Evolutionary conservation across 1,140 invertebrate genomes (phyloP).

Genomic region (Parasteatoda tepidariorum): DNA sequence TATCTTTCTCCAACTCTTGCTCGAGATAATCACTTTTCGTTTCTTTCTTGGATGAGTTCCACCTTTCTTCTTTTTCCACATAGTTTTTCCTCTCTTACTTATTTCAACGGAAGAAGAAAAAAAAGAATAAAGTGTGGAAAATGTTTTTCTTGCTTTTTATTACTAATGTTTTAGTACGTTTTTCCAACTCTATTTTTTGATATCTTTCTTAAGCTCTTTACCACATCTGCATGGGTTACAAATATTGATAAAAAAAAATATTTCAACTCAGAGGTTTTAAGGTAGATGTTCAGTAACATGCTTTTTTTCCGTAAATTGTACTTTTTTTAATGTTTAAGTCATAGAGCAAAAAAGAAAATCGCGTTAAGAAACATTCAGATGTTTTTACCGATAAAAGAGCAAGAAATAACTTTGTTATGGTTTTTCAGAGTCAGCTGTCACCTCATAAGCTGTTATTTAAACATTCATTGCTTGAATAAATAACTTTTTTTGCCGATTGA

Average conservation of each 20-base stretch:
- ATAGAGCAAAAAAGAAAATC: too few relatives aligned
- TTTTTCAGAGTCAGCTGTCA: too few relatives aligned
- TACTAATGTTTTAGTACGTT: background rate
- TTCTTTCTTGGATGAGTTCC: background rate
- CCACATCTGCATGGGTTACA: slow-evolving; percentile 20
- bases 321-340: too few relatives aligned
- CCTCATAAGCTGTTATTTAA: too few relatives aligned
- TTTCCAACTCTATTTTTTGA: background rate
- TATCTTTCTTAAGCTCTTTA: slow-evolving; percentile 9
- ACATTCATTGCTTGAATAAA: too few relatives aligned
- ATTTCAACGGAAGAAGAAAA: background rate
- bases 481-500: too few relatives aligned
- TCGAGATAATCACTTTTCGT: slow-evolving; percentile 47
- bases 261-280: too few relatives aligned
- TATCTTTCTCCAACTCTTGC: slow-evolving; percentile 30
- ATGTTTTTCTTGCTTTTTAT: slow-evolving; percentile 21
- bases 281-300: too few relatives aligned
- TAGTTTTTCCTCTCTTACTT: background rate
- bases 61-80: background rate
- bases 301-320: too few relatives aligned
- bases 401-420: too few relatives aligned
- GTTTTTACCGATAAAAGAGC: too few relatives aligned
- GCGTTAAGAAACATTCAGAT: too few relatives aligned
- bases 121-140: slow-evolving; percentile 11
- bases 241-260: slow-evolving; percentile 39